These are phyloP conservation scores for Plodia interpunctella DNA, from an alignment of 1,140 invertebrate genomes.

Conservation along the genomic window DNA sequence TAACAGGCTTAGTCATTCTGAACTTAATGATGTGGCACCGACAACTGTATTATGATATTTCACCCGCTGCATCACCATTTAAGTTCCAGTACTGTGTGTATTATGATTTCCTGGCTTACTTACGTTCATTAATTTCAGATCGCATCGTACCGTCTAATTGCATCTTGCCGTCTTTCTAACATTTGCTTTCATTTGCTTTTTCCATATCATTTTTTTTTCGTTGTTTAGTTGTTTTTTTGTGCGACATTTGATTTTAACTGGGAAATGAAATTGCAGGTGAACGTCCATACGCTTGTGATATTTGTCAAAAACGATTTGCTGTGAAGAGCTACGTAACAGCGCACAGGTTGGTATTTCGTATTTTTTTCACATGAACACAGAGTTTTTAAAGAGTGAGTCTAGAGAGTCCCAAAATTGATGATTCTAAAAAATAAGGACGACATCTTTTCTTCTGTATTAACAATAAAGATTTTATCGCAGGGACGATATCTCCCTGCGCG, in stretches of 20 bases:
- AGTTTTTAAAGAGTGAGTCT: too few species aligned
- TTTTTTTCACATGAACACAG: too few species aligned
- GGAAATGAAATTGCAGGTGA: slow-evolving; percentile 66
- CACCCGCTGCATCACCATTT: slow-evolving; percentile 62
- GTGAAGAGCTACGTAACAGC: slow-evolving; percentile 87
- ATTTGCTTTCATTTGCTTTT: slow-evolving; percentile 33
- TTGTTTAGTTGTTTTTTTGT: background rate
- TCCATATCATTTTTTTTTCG: slow-evolving; percentile 32
- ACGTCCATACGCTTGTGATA: slow-evolving; percentile 85
- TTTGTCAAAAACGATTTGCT: slow-evolving; percentile 86
- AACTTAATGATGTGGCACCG: slow-evolving; percentile 70
- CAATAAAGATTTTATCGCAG: too few species aligned
- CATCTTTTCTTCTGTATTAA: too few species aligned
- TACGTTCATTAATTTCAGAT: slow-evolving; percentile 63
- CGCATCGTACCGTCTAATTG: slow-evolving; percentile 59
- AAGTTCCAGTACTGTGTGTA: slow-evolving; percentile 46
- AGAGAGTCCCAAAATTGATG: too few species aligned
- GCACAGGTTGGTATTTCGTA: slow-evolving; percentile 72
- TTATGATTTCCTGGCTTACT: slow-evolving; percentile 53
- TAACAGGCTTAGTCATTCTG: slow-evolving; percentile 48
- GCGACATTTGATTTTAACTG: background rate
- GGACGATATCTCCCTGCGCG: too few species aligned
- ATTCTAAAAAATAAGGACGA: too few species aligned
- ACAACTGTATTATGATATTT: slow-evolving; percentile 49
- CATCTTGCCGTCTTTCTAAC: slow-evolving; percentile 75